phyloP scores from a whole-genome alignment of 2,888 invertebrate genomes.

The Phalera bucephala region DNA sequence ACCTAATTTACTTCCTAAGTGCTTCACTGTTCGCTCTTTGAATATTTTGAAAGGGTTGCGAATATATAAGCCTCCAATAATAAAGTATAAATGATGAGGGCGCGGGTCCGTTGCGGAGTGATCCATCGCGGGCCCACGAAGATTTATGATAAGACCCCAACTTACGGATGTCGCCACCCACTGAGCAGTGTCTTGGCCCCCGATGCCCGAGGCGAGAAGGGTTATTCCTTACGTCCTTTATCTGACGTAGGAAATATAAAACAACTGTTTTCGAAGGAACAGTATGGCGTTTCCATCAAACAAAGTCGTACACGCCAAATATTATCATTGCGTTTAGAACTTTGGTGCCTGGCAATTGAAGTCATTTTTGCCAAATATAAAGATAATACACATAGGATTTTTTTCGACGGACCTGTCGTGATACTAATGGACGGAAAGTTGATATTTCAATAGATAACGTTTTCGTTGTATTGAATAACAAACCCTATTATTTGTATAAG shows the following conservation, averaged over 20 bases:
- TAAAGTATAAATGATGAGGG: slow-evolving; percentile 61
- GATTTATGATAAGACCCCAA: slow-evolving; percentile 67
- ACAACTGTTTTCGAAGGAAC: no score
- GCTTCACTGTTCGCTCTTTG: background rate
- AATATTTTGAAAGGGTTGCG: slow-evolving; percentile 39
- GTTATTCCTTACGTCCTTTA: slow-evolving; percentile 10
- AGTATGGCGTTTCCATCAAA: no score
- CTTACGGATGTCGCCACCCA: slow-evolving; percentile 61
- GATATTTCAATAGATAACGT: no score
- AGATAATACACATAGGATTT: no score
- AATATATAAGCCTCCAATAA: slow-evolving; percentile 54
- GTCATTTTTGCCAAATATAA: no score
- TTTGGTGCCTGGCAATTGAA: no score
- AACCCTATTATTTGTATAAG: no score
- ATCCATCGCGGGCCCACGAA: slow-evolving; percentile 52
- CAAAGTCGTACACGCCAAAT: no score
- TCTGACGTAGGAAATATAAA: slow-evolving; percentile 9
- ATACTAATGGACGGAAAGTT: no score
- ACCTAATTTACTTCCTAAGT: background rate
- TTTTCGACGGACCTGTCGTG: no score
- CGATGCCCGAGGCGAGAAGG: slow-evolving; percentile 15
- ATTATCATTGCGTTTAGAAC: no score
- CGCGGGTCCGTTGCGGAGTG: slow-evolving; percentile 41
- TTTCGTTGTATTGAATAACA: no score
- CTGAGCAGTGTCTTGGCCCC: slow-evolving; percentile 35